phyloP scores from a whole-genome alignment of 1,140 invertebrate species.

The Zaprionus tsacasi region DNA sequence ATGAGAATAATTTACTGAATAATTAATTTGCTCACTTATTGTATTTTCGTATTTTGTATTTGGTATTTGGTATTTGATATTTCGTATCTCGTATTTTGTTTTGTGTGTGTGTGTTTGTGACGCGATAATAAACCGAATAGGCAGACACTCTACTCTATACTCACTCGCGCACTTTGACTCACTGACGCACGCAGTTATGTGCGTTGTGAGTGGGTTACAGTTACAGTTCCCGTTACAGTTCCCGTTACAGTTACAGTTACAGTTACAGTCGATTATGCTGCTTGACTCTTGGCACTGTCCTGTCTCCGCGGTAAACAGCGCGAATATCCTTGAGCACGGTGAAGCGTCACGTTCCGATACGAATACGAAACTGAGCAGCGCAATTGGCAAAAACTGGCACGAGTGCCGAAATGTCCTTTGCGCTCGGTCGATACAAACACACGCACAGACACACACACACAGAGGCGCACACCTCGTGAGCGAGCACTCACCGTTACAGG shows the following conservation, averaged over 20 bases:
- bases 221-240: conserved; percentile 1
- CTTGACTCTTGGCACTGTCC: conserved; percentile 22
- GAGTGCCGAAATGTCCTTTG: conserved; percentile 68
- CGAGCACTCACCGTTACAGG: conserved; percentile 9
- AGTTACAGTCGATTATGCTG: conserved; percentile 28
- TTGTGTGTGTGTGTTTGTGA: conserved; percentile 33
- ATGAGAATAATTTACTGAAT: conserved; percentile 65
- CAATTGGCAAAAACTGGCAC: conserved; percentile 69
- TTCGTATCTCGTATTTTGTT: conserved; percentile 45
- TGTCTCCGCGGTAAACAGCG: conserved; percentile 48
- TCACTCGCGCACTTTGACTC: conserved; percentile 31
- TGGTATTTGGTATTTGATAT: conserved; percentile 19
- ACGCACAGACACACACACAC: background rate
- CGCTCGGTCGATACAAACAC: conserved; percentile 42
- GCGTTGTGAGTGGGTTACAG: background rate
- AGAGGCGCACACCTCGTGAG: background rate
- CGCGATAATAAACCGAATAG: conserved; percentile 71
- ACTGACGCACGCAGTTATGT: conserved; percentile 10
- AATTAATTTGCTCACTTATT: conserved; percentile 80
- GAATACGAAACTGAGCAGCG: conserved; percentile 83
- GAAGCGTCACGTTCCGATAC: conserved; percentile 84
- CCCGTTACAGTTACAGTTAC: conserved; percentile 7
- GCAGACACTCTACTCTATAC: conserved; percentile 11
- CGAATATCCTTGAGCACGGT: conserved; percentile 81
- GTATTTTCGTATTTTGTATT: conserved; percentile 58